These are phyloP conservation scores for Hiodon tergisus DNA, from an alignment of 2,113 vertebrate genomes.

Conservation along the genomic window DNA sequence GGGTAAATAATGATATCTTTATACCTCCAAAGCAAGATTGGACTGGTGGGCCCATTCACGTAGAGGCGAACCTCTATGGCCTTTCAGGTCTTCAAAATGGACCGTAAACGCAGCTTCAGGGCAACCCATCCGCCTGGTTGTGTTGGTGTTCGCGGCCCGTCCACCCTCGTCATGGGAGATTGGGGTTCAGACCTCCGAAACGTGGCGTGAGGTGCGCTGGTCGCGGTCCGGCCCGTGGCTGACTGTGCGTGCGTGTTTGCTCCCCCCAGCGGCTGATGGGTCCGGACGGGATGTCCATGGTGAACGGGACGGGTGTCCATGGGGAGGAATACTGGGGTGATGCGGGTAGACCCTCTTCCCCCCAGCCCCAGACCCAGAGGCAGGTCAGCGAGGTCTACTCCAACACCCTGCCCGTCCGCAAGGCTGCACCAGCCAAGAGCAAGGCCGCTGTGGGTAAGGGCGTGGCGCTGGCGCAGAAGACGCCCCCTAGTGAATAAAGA, in stretches of 20 bases:
- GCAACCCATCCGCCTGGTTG: background rate
- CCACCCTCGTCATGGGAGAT: too few relatives aligned
- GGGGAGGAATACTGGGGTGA: conserved; percentile 82
- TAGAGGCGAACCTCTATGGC: too few relatives aligned
- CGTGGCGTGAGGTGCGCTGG: too few relatives aligned
- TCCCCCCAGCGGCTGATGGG: conserved; percentile 81
- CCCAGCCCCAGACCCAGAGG: conserved; percentile 74
- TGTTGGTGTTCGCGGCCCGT: background rate
- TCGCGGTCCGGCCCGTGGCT: too few relatives aligned
- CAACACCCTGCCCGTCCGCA: conserved; percentile 94
- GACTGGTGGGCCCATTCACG: background rate
- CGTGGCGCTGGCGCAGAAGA: background rate
- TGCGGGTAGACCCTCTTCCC: conserved; percentile 73
- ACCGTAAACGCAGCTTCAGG: too few relatives aligned
- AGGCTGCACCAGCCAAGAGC: conserved; percentile 85
- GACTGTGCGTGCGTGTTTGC: conserved; percentile 9
- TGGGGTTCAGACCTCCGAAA: too few relatives aligned
- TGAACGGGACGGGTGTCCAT: conserved; percentile 83
- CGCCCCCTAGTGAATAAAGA: background rate
- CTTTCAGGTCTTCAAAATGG: too few relatives aligned
- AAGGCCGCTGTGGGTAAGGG: conserved; percentile 84
- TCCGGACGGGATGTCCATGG: conserved; percentile 80
- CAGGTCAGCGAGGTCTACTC: conserved; percentile 96
- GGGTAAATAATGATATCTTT: background rate
- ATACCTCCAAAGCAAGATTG: background rate